phyloP scores from a whole-genome alignment of 2,113 vertebrate genomes.

The Hyaena hyaena region DNA sequence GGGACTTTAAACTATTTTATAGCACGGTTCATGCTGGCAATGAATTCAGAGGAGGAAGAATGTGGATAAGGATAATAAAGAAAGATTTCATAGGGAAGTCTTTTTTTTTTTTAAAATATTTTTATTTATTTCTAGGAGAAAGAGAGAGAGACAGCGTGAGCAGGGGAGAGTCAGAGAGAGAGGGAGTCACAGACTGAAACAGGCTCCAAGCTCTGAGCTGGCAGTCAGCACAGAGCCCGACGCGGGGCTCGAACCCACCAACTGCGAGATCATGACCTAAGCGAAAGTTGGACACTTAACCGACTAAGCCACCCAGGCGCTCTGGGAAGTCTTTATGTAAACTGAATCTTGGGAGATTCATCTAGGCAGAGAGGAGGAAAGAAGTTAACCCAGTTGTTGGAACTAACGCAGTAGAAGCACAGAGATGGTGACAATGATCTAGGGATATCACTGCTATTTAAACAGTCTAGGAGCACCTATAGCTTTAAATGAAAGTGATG shows the following conservation, averaged over 20 bases:
- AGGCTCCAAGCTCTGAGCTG: too few species aligned
- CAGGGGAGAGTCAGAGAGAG: too few species aligned
- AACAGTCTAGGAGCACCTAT: background rate
- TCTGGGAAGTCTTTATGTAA: background rate
- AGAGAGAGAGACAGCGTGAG: too few species aligned
- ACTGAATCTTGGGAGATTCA: background rate
- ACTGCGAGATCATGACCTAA: too few species aligned
- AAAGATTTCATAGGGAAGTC: background rate
- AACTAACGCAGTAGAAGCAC: background rate
- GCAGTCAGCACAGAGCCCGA: too few species aligned
- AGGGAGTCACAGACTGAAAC: too few species aligned
- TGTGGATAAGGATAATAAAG: constrained; percentile 36
- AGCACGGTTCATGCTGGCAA: background rate
- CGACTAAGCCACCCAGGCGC: too few species aligned
- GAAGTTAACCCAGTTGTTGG: background rate
- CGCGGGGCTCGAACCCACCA: too few species aligned
- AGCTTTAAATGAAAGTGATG: background rate
- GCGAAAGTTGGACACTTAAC: too few species aligned
- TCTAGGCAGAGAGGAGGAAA: background rate
- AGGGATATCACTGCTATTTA: background rate
- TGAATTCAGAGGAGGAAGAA: constrained; percentile 39
- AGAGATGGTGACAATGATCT: background rate
- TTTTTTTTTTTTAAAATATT: background rate
- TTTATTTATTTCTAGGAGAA: too few species aligned
- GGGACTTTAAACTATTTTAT: constrained; percentile 22